Evolutionary conservation across 2,797 vertebrate genomes (phyloP).

Genomic region (Capromys pilorides): DNA sequence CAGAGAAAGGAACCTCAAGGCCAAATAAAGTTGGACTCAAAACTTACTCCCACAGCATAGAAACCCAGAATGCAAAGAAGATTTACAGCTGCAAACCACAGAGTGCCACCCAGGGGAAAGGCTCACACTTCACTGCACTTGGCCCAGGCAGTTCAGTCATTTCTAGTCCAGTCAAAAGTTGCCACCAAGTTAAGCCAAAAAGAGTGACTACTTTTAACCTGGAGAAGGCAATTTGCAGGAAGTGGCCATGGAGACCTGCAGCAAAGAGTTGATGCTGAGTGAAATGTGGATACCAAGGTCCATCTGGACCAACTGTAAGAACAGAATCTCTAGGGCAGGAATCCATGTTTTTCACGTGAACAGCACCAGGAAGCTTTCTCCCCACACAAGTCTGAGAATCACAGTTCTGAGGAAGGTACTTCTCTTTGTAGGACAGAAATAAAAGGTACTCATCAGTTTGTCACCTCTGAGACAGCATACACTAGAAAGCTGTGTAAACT

Average conservation of each 20-base stretch:
- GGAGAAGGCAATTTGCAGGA: neutral
- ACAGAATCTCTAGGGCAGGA: neutral
- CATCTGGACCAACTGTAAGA: neutral
- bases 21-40: neutral
- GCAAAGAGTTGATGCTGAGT: neutral
- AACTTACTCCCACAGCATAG: neutral
- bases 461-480: too few species aligned
- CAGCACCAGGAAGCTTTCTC: neutral
- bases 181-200: neutral
- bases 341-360: accelerated
- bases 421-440: neutral
- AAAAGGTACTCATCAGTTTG: neutral
- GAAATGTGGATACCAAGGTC: neutral
- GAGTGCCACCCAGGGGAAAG: neutral
- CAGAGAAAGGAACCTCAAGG: neutral
- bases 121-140: neutral
- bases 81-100: slow-evolving; percentile 7
- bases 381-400: neutral
- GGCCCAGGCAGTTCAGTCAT: neutral
- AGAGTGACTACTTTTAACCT: neutral
- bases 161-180: neutral
- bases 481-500: neutral
- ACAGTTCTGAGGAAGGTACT: neutral
- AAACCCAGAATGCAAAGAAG: slow-evolving; percentile 44
- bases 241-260: neutral